phyloP scores from a whole-genome alignment of 2,888 invertebrate genomes.

The Melanchra persicariae region DNA sequence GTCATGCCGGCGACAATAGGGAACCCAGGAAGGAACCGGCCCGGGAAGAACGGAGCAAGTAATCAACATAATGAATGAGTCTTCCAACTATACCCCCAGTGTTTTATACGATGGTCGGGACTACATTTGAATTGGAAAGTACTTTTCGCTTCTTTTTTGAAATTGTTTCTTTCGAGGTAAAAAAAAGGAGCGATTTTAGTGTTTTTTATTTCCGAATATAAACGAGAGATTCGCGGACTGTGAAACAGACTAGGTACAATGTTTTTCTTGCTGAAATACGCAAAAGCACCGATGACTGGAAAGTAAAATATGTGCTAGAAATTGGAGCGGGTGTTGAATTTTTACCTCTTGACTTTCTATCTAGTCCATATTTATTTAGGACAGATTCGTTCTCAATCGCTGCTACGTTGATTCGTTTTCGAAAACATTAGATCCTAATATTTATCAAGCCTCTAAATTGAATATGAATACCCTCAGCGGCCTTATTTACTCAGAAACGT shows the following conservation, averaged over 20 bases:
- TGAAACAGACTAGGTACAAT: background rate
- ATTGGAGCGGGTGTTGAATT: constrained; percentile 27
- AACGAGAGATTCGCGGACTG: constrained; percentile 12
- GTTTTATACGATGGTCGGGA: constrained; percentile 55
- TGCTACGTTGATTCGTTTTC: background rate
- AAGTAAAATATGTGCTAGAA: constrained; percentile 20
- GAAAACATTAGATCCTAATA: constrained; percentile 6
- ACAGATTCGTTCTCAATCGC: background rate
- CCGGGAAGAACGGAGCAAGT: constrained; percentile 59
- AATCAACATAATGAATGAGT: constrained; percentile 71
- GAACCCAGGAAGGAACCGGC: constrained; percentile 63
- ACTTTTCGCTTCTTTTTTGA: constrained; percentile 48
- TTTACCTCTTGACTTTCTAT: background rate
- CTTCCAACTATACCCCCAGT: constrained; percentile 59
- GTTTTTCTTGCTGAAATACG: constrained; percentile 1
- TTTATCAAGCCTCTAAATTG: background rate
- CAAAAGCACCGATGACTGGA: background rate
- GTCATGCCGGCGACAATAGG: constrained; percentile 75
- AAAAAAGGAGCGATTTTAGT: constrained; percentile 22
- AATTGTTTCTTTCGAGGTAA: constrained; percentile 44
- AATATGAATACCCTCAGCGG: background rate
- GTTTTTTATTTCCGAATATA: constrained; percentile 36
- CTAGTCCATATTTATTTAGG: constrained; percentile 15
- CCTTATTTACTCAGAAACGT: constrained; percentile 2
- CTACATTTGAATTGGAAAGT: constrained; percentile 60